phyloP scores from a whole-genome alignment of 1,140 invertebrate species.

The Meloidogyne hapla region DNA sequence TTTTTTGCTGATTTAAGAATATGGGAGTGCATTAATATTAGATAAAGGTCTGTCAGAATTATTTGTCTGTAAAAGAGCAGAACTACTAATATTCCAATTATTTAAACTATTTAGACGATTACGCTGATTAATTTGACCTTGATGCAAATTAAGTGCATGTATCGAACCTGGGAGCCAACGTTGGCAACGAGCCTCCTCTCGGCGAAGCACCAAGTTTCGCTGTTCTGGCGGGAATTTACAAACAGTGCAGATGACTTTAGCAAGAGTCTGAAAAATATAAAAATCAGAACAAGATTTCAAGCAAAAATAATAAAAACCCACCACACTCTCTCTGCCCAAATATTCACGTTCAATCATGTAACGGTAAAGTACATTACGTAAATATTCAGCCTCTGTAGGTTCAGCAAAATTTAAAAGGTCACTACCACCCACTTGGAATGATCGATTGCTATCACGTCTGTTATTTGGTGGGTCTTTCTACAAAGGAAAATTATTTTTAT shows the following conservation, averaged over 20 bases:
- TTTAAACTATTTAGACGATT: conserved; percentile 4
- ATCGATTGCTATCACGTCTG: not conserved
- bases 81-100: conserved; percentile 3
- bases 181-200: conserved; percentile 25
- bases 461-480: not conserved
- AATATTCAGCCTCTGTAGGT: conserved; percentile 35
- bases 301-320: not conserved
- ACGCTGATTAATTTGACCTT: conserved; percentile 2
- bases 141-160: conserved; percentile 19
- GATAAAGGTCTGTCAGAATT: not conserved
- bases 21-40: not conserved
- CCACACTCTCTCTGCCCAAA: conserved; percentile 35
- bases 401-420: conserved; percentile 32
- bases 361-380: conserved; percentile 34
- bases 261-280: conserved; percentile 29
- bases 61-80: conserved; percentile 5
- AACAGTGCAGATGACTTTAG: conserved; percentile 37
- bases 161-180: conserved; percentile 24
- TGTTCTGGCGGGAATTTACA: conserved; percentile 37
- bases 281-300: not conserved
- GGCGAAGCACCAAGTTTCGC: conserved; percentile 23
- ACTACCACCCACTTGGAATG: conserved; percentile 2
- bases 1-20: no score
- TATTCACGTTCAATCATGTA: conserved; percentile 41
- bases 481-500: not conserved